phyloP scores from a whole-genome alignment of 2,888 invertebrate species.

The Pemphredon lugubris region DNA sequence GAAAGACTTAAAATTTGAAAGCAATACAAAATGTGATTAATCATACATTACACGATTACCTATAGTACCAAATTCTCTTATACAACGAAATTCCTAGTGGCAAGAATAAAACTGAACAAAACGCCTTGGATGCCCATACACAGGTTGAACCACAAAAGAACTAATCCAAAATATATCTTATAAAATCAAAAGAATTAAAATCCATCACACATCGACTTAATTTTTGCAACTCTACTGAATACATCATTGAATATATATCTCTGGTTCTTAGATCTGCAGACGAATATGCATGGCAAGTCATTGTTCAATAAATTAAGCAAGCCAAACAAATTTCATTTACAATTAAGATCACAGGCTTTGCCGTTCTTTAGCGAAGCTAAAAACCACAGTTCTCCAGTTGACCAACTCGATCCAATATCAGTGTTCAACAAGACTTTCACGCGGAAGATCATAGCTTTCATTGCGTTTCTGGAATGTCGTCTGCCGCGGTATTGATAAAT shows the following conservation, averaged over 20 bases:
- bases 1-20: too few species aligned
- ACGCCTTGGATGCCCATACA: background rate
- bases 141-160: background rate
- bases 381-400: background rate
- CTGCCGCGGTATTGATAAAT: slow-evolving; percentile 75
- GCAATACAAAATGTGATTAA: background rate
- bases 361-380: slow-evolving; percentile 21
- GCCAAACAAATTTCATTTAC: slow-evolving; percentile 17
- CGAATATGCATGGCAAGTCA: background rate
- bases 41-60: background rate
- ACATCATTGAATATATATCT: too few species aligned
- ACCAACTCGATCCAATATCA: slow-evolving; percentile 5
- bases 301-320: slow-evolving; percentile 1
- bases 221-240: too few species aligned
- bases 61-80: background rate
- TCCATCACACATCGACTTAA: too few species aligned
- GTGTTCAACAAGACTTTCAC: slow-evolving; percentile 5
- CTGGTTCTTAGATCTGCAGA: background rate
- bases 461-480: slow-evolving; percentile 68
- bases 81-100: background rate
- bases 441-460: slow-evolving; percentile 16
- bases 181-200: too few species aligned
- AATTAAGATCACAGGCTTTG: slow-evolving; percentile 41
- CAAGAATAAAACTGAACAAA: background rate
- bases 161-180: too few species aligned